phyloP scores from a whole-genome alignment of 2,888 invertebrate species.

The Aspidiotus destructor region DNA sequence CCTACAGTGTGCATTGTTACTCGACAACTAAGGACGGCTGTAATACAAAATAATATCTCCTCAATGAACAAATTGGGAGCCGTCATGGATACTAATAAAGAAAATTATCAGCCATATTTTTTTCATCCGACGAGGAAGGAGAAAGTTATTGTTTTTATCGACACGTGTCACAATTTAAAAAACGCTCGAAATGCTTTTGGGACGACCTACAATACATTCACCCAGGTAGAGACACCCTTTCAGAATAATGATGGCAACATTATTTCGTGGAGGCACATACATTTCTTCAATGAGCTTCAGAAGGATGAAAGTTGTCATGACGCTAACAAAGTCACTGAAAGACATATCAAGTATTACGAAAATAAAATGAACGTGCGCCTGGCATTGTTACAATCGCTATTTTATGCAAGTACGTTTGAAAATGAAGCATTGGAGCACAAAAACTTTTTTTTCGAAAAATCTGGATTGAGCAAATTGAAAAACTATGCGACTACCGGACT shows the following conservation, averaged over 20 bases:
- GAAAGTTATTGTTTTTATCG: constrained; percentile 7
- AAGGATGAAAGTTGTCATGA: constrained; percentile 11
- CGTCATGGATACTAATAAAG: not conserved
- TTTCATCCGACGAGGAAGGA: not conserved
- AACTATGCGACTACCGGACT: no score
- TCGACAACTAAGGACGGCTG: not conserved
- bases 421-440: no score
- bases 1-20: not conserved
- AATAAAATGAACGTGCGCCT: constrained; percentile 22
- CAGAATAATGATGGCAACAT: constrained; percentile 3
- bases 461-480: no score
- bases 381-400: no score
- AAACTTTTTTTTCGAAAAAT: no score
- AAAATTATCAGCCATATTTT: not conserved
- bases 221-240: constrained; percentile 1
- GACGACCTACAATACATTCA: not conserved
- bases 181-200: constrained; percentile 2
- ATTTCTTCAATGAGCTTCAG: constrained; percentile 4
- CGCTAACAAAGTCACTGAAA: constrained; percentile 13
- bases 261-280: constrained; percentile 18
- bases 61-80: not conserved
- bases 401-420: no score
- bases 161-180: constrained; percentile 12
- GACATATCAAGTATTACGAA: constrained; percentile 10
- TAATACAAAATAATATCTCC: not conserved